These are phyloP conservation scores for Drosophila flavopinicola DNA, from an alignment of 2,888 invertebrate species.

Conservation along the genomic window DNA sequence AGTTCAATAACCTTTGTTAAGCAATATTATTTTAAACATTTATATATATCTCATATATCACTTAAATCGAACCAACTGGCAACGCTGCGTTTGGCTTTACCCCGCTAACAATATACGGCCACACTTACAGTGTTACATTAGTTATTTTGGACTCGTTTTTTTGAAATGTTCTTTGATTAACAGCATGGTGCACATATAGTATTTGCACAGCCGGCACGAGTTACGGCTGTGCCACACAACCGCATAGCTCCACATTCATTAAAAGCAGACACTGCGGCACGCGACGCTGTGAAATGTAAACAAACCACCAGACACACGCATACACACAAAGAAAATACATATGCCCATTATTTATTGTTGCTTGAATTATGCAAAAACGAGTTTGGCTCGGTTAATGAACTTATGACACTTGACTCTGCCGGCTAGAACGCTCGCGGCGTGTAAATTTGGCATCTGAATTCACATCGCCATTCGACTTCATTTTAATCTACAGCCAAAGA, in stretches of 20 bases:
- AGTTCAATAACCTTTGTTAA: too few species aligned
- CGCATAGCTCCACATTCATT: constrained; percentile 3
- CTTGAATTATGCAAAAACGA: constrained; percentile 65
- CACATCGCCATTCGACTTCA: constrained; percentile 22
- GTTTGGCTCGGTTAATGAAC: constrained; percentile 72
- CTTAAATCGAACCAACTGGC: constrained; percentile 3
- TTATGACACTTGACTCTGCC: constrained; percentile 69
- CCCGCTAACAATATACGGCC: neutral
- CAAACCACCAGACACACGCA: constrained; percentile 24
- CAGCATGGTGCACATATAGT: constrained; percentile 31
- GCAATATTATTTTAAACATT: too few species aligned
- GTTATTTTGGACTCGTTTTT: constrained; percentile 4
- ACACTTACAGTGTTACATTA: constrained; percentile 21
- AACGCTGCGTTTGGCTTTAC: constrained; percentile 7
- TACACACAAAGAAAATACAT: neutral
- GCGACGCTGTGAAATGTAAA: constrained; percentile 20
- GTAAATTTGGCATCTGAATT: constrained; percentile 13
- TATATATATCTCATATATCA: too few species aligned
- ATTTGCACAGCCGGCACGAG: constrained; percentile 37
- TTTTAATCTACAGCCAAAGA: constrained; percentile 12
- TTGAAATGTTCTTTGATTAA: constrained; percentile 1
- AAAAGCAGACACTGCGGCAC: neutral
- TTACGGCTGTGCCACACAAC: constrained; percentile 27
- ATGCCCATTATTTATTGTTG: constrained; percentile 30
- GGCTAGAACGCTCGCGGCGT: constrained; percentile 42